Conservation (phyloP, 2,888 invertebrate species). For the Pegoplata infirma region DNA sequence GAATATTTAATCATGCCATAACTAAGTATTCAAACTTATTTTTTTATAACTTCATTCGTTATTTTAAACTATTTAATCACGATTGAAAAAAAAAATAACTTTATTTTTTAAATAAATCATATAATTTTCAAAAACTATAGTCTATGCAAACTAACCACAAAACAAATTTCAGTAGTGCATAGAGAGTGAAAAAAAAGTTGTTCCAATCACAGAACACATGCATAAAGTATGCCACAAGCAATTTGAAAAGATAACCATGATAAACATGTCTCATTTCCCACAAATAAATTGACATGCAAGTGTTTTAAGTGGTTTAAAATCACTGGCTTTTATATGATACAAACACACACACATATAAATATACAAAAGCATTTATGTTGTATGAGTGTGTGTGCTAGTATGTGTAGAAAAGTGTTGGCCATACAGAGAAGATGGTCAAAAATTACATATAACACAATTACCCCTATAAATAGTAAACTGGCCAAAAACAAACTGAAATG, state of each 20-base stretch:
- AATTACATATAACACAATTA: constrained; percentile 44
- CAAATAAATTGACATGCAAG: constrained; percentile 59
- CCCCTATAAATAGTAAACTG: constrained; percentile 50
- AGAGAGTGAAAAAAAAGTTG: background rate
- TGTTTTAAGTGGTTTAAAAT: constrained; percentile 60
- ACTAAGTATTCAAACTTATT: no score
- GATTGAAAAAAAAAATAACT: no score
- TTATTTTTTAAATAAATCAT: no score
- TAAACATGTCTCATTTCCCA: constrained; percentile 58
- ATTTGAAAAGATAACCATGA: constrained; percentile 57
- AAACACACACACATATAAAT: background rate
- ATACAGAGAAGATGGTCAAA: constrained; percentile 24
- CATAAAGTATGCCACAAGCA: constrained; percentile 41
- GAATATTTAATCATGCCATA: no score
- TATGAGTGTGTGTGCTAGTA: background rate
- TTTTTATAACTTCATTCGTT: no score
- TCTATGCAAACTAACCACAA: no score
- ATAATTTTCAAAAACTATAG: no score
- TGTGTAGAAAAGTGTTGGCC: background rate
- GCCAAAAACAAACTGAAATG: constrained; percentile 36
- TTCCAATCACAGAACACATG: constrained; percentile 16
- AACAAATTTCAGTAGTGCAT: background rate
- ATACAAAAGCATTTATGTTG: background rate
- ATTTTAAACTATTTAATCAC: no score
- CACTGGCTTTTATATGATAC: constrained; percentile 36